Conservation (phyloP, 1,140 invertebrate genomes). For the Apis laboriosa region DNA sequence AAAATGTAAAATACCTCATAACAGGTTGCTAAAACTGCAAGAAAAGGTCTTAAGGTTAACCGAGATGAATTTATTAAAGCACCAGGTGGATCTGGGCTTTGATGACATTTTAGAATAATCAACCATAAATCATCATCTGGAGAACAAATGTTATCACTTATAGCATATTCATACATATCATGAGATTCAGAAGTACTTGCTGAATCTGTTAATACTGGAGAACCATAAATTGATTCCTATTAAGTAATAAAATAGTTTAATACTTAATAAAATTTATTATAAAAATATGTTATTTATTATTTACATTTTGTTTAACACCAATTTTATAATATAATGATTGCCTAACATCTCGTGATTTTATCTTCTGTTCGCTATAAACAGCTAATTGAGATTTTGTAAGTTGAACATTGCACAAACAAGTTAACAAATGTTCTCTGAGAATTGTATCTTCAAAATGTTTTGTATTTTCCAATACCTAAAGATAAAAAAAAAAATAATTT, state of each 20-base stretch:
- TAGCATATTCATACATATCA: conserved; percentile 4
- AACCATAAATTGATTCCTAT: conserved; percentile 51
- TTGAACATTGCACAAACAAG: conserved; percentile 66
- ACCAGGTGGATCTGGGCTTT: conserved; percentile 85
- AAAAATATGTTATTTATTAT: not conserved
- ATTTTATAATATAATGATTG: conserved; percentile 55
- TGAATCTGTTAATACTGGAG: conserved; percentile 16
- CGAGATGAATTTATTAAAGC: conserved; percentile 83
- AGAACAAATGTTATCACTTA: conserved; percentile 23
- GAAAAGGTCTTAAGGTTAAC: conserved; percentile 81
- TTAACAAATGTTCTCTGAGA: conserved; percentile 71
- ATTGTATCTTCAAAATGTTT: conserved; percentile 67
- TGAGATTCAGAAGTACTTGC: conserved; percentile 25
- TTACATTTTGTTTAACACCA: conserved; percentile 52
- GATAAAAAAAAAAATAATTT: not conserved
- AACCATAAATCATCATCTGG: conserved; percentile 82
- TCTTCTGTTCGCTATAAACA: conserved; percentile 44
- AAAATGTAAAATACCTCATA: conserved; percentile 86
- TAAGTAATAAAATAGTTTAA: conserved; percentile 2
- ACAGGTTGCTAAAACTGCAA: conserved; percentile 85
- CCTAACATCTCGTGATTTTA: conserved; percentile 47
- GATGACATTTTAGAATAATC: conserved; percentile 84
- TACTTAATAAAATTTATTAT: conserved; percentile 8
- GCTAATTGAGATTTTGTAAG: conserved; percentile 25
- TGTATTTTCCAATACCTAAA: conserved; percentile 63